phyloP scores from a whole-genome alignment of 2,113 vertebrate species.

The Riparia riparia region DNA sequence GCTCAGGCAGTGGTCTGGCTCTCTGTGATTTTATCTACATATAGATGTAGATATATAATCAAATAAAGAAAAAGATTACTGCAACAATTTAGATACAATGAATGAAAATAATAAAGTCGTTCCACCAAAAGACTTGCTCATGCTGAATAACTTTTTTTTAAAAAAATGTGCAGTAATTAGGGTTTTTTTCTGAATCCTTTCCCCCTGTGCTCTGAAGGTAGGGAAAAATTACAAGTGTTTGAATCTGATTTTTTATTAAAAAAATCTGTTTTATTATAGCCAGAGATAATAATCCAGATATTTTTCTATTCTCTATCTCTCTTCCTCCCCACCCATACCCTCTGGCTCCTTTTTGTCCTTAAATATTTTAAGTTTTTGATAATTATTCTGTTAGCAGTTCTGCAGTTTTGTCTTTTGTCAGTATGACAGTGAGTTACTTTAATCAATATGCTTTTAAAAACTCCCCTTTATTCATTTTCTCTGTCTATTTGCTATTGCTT shows the following conservation, averaged over 20 bases:
- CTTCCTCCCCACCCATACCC: accelerated
- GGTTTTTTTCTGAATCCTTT: background rate
- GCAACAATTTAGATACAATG: background rate
- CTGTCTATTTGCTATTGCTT: background rate
- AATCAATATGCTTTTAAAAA: background rate
- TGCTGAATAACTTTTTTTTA: background rate
- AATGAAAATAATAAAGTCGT: background rate
- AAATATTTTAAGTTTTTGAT: background rate
- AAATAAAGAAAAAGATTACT: background rate
- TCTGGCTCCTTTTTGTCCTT: accelerated
- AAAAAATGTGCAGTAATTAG: background rate
- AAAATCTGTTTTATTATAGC: background rate
- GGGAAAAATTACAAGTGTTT: accelerated
- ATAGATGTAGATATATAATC: background rate
- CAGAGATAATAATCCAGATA: background rate
- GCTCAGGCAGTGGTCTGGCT: accelerated
- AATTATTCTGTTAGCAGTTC: background rate
- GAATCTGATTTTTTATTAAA: background rate
- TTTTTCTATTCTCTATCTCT: background rate
- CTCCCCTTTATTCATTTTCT: background rate
- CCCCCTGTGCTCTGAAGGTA: background rate
- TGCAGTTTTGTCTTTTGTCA: background rate
- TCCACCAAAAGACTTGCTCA: background rate
- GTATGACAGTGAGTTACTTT: background rate
- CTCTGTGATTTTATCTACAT: background rate